Evolutionary conservation across 1,140 invertebrate genomes (phyloP).

Genomic region (Leptinotarsa texana): DNA sequence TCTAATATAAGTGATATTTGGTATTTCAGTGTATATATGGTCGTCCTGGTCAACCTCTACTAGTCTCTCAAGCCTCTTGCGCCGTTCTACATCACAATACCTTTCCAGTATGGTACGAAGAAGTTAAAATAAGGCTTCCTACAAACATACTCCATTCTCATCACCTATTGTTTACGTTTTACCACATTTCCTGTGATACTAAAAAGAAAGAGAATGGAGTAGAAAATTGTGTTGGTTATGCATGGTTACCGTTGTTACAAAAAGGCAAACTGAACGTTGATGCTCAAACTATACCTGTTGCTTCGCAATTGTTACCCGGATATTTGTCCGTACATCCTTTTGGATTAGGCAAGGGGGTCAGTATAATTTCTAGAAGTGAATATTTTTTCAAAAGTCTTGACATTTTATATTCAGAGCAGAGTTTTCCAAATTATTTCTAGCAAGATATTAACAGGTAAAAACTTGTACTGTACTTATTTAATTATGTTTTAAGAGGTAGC

Average conservation of each 20-base stretch:
- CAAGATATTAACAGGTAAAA: too few species aligned
- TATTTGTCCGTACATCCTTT: conserved; percentile 88
- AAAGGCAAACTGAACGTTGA: conserved; percentile 82
- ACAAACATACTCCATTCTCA: conserved; percentile 76
- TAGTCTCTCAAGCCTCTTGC: conserved; percentile 69
- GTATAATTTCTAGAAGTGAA: conserved; percentile 45
- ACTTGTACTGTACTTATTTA: too few species aligned
- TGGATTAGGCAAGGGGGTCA: conserved; percentile 87
- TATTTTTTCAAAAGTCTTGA: neutral
- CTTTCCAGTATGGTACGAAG: conserved; percentile 81
- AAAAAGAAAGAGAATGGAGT: conserved; percentile 76
- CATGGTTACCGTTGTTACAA: conserved; percentile 83
- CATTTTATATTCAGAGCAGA: too few species aligned
- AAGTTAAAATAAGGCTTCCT: conserved; percentile 86
- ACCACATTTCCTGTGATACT: conserved; percentile 85
- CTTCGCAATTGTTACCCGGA: conserved; percentile 80
- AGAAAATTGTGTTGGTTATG: conserved; percentile 87
- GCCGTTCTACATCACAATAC: conserved; percentile 81
- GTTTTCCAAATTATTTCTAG: too few species aligned
- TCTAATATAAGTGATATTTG: too few species aligned
- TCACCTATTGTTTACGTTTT: conserved; percentile 87
- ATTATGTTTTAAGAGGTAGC: too few species aligned
- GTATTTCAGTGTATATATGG: conserved; percentile 74
- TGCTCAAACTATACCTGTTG: conserved; percentile 79
- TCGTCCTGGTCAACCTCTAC: conserved; percentile 65